These are phyloP conservation scores for Andricus quercusramuli DNA, from an alignment of 2,888 invertebrate species.

Conservation along the genomic window DNA sequence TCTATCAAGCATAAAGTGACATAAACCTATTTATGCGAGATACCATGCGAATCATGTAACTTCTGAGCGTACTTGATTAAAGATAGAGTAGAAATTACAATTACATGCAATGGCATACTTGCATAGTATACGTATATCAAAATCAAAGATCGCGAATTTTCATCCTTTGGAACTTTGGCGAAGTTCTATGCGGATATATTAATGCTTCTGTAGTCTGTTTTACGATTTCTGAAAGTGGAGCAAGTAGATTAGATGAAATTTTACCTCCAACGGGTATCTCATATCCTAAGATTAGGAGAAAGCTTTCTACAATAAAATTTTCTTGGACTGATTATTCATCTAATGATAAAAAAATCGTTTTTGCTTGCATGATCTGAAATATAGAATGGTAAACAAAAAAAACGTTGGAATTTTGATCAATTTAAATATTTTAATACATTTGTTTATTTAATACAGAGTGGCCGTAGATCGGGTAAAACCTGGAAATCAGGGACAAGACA, in stretches of 20 bases:
- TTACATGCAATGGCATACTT: not conserved
- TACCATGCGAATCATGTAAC: constrained; percentile 20
- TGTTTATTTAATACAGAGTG: not conserved
- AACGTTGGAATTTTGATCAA: not conserved
- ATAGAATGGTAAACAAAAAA: not conserved
- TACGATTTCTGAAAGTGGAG: constrained; percentile 27
- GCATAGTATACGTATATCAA: not conserved
- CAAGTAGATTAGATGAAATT: constrained; percentile 32
- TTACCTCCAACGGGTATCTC: constrained; percentile 23
- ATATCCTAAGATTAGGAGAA: constrained; percentile 23
- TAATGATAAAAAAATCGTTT: constrained; percentile 4
- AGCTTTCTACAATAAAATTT: constrained; percentile 21
- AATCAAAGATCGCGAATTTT: constrained; percentile 17
- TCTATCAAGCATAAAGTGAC: constrained; percentile 20
- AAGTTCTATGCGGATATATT: not conserved
- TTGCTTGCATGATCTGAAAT: not conserved
- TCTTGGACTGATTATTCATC: constrained; percentile 29
- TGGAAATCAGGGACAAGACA: too few relatives aligned
- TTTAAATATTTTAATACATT: not conserved
- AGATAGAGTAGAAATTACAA: not conserved
- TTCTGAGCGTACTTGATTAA: constrained; percentile 20
- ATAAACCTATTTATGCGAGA: constrained; percentile 33
- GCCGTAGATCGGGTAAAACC: too few relatives aligned
- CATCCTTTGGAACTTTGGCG: constrained; percentile 12
- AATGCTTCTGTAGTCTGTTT: constrained; percentile 9